Conservation (phyloP, 2,888 invertebrate species). For the Coenonympha glycerion region DNA sequence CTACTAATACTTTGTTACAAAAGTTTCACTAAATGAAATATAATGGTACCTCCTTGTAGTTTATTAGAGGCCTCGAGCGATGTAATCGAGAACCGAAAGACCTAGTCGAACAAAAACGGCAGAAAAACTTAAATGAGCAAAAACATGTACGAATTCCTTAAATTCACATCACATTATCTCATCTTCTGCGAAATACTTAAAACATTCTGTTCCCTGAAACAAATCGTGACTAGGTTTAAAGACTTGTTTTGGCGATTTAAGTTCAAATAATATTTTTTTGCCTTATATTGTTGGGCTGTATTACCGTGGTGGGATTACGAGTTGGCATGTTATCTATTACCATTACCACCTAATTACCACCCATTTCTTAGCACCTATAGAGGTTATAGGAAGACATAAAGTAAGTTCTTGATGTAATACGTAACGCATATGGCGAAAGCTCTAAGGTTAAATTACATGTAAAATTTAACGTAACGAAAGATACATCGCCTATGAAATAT, state of each 20-base stretch:
- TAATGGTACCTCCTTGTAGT: too few relatives aligned
- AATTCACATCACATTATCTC: constrained; percentile 30
- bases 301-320: constrained; percentile 28
- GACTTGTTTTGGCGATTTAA: constrained; percentile 37
- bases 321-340: too few relatives aligned
- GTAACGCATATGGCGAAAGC: constrained; percentile 25
- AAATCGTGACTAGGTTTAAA: constrained; percentile 56
- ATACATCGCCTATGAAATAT: constrained; percentile 22
- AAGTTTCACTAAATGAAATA: too few relatives aligned
- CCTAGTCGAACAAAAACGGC: background rate
- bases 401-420: too few relatives aligned
- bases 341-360: too few relatives aligned
- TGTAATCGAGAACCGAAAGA: too few relatives aligned
- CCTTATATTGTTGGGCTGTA: constrained; percentile 38
- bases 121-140: constrained; percentile 15
- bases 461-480: constrained; percentile 18
- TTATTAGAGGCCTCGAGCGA: too few relatives aligned
- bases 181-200: constrained; percentile 43
- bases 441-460: constrained; percentile 11
- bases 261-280: constrained; percentile 46
- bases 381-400: too few relatives aligned
- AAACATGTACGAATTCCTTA: constrained; percentile 20
- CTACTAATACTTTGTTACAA: too few relatives aligned
- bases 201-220: constrained; percentile 46
- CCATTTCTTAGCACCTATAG: too few relatives aligned